Base-by-base conservation (phyloP, 2,797 vertebrate genomes). In the Florisuga fusca region DNA sequence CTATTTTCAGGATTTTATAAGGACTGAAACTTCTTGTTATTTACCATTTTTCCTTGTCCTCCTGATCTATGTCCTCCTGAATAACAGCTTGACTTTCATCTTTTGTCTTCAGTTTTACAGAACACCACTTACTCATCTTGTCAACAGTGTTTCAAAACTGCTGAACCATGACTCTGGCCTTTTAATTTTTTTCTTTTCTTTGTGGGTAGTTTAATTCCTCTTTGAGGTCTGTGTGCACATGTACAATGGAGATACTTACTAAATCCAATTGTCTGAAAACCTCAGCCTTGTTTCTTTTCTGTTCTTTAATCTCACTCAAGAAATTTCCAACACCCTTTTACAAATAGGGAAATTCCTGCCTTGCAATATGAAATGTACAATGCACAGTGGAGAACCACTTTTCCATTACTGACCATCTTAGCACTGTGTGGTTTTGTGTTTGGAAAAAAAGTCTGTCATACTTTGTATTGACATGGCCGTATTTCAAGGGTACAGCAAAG, bases 1-100 rank as follows among this genome's bases (percentile, higher is more conserved):
- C 41, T 91, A 76, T 76, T 80, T 53, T 50, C 23, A 58, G 21
- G 20, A 75, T 90, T 90, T 94, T 43, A 6, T 43, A 46, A 68
- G 25, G 38, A 67, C 8, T 29, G 33, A 88, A 76, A 13, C 5
- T 84, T 75, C 22, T 51, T 88, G 26, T 55, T 64, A 75, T 4
- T 27, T 71, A 71, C 63, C 41, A 6, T 53, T 67, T 26, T 67
- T 33, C 27, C 17, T 68, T 36, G 3, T 63, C 48, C 21, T 62
- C 11, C 29, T 26, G 15, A 90, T n/a, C 84, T 74, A 72, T 36
- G 2, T 59, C 48, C 21, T 57, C 11, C 26, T 26, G 15, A 91
- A 38, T 86, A 72, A 75, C 41, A 72, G n/a, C 18, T 68, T 91
- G 36, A 11, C 7, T 81, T 80, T 86, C 57, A 25, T 68, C 13